phyloP scores from a whole-genome alignment of 1,140 invertebrate species.

The Nymphalis io region DNA sequence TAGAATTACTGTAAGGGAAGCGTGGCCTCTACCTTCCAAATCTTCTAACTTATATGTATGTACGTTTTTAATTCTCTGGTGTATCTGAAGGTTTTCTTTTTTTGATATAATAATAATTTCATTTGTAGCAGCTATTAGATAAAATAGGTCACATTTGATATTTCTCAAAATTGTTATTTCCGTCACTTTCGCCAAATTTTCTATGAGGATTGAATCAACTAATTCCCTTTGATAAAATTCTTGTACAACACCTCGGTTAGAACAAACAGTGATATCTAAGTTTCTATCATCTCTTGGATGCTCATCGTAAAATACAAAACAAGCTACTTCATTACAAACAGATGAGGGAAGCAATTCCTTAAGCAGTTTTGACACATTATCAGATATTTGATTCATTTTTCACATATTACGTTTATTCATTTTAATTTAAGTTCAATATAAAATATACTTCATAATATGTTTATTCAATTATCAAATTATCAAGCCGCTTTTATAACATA shows the following conservation, averaged over 20 bases:
- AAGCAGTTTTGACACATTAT: constrained; percentile 27
- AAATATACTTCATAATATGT: neutral
- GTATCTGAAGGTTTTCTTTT: constrained; percentile 44
- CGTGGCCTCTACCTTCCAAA: constrained; percentile 46
- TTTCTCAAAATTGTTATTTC: constrained; percentile 58
- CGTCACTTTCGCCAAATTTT: constrained; percentile 29
- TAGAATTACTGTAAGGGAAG: constrained; percentile 49
- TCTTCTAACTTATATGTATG: constrained; percentile 55
- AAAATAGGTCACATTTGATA: constrained; percentile 57
- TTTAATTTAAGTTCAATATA: neutral
- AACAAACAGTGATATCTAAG: constrained; percentile 61
- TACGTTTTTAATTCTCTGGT: constrained; percentile 49
- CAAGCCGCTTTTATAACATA: too few relatives aligned
- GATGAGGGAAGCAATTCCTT: constrained; percentile 33
- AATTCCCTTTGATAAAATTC: constrained; percentile 57
- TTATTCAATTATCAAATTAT: too few relatives aligned
- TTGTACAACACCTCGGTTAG: constrained; percentile 50
- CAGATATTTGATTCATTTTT: constrained; percentile 28
- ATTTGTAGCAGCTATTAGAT: constrained; percentile 47
- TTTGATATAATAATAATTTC: constrained; percentile 57
- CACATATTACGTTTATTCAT: neutral
- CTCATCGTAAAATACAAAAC: constrained; percentile 65
- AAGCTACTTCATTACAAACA: constrained; percentile 35
- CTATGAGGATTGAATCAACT: constrained; percentile 45
- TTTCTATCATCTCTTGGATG: constrained; percentile 53